These are phyloP conservation scores for Riptortus pedestris DNA, from an alignment of 1,140 invertebrate species.

Conservation along the genomic window DNA sequence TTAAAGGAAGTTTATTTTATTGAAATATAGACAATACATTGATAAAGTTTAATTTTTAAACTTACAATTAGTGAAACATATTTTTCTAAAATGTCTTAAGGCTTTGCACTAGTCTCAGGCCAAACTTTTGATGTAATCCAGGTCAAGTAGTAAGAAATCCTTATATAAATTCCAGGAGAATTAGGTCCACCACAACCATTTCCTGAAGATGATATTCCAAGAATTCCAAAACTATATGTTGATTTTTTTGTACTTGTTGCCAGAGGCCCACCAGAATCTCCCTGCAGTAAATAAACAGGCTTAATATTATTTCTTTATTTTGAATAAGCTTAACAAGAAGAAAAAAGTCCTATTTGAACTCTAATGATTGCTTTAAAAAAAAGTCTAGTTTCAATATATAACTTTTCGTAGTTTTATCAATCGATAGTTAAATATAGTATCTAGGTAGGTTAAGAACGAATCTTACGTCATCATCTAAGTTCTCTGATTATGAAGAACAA, in stretches of 20 bases:
- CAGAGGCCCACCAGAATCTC: not conserved
- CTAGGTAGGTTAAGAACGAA: not conserved
- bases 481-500: too few relatives aligned
- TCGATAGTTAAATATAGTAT: not conserved
- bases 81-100: not conserved
- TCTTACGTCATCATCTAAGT: not conserved
- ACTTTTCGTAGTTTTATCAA: not conserved
- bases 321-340: not conserved
- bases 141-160: not conserved
- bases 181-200: not conserved
- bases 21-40: not conserved
- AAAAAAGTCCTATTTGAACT: too few relatives aligned
- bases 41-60: not conserved
- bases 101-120: not conserved
- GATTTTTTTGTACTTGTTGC: not conserved
- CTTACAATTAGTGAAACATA: not conserved
- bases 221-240: not conserved
- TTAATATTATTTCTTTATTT: not conserved
- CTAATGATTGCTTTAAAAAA: too few relatives aligned
- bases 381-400: not conserved
- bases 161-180: not conserved
- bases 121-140: not conserved
- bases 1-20: not conserved
- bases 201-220: not conserved
- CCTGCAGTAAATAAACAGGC: not conserved